Conservation (phyloP, 2,888 invertebrate genomes). For the Imbricaverruca yamaguchii region DNA sequence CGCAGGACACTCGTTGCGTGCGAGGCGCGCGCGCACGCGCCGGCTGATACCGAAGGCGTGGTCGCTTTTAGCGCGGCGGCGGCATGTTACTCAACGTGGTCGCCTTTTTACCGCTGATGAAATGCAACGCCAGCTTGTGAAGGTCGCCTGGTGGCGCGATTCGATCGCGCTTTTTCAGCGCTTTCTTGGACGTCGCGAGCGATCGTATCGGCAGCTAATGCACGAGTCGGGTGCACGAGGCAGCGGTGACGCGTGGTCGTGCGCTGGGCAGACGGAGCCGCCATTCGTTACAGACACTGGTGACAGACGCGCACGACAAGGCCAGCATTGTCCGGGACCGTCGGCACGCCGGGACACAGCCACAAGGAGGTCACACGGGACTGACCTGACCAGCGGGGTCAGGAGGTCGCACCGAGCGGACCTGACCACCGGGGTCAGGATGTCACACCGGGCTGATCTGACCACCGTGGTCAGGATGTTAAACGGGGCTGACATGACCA, state of each 20-base stretch:
- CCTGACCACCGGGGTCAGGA: too few species aligned
- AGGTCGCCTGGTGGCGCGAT: background rate
- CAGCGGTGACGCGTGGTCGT: background rate
- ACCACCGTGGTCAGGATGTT: too few species aligned
- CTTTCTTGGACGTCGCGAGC: background rate
- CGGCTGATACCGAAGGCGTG: background rate
- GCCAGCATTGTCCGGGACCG: too few species aligned
- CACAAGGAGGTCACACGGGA: too few species aligned
- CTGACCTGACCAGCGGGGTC: too few species aligned
- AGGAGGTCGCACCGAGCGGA: too few species aligned
- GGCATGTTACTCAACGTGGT: background rate
- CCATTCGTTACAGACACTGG: background rate
- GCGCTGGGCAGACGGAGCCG: background rate
- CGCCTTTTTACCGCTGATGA: background rate
- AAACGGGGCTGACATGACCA: too few species aligned
- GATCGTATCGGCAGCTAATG: conserved; percentile 4
- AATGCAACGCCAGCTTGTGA: background rate
- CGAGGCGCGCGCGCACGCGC: background rate
- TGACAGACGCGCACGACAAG: too few species aligned
- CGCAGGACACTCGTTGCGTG: background rate
- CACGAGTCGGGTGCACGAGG: conserved; percentile 8
- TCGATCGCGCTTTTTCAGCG: background rate
- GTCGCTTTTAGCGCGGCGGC: background rate
- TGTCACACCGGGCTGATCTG: too few species aligned
- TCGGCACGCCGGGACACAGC: too few species aligned